Evolutionary conservation across 2,888 invertebrate genomes (phyloP).

Genomic region (Drosophila kanekoi): DNA sequence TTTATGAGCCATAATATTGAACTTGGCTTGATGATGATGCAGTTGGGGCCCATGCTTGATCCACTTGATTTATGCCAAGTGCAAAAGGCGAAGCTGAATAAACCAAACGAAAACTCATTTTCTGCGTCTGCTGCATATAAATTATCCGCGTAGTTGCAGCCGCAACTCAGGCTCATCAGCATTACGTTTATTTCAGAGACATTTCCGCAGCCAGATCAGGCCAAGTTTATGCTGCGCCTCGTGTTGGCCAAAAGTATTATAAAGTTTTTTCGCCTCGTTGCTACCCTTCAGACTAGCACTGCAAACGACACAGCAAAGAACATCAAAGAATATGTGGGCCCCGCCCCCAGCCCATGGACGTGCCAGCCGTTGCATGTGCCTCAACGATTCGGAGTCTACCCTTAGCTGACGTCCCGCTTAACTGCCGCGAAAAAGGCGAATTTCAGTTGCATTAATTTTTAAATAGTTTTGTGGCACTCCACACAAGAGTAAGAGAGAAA

Average conservation of each 20-base stretch:
- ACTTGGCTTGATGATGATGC: slow-evolving; percentile 25
- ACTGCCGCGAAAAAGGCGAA: slow-evolving; percentile 63
- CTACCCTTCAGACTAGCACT: slow-evolving; percentile 55
- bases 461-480: slow-evolving; percentile 56
- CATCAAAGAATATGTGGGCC: slow-evolving; percentile 22
- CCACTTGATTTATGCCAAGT: slow-evolving; percentile 17
- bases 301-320: slow-evolving; percentile 33
- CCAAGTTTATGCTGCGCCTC: slow-evolving; percentile 36
- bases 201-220: slow-evolving; percentile 27
- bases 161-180: slow-evolving; percentile 18
- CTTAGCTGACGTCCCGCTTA: slow-evolving; percentile 30
- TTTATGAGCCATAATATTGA: slow-evolving; percentile 32
- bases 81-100: background rate
- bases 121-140: slow-evolving; percentile 63
- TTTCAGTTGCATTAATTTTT: slow-evolving; percentile 70
- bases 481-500: background rate
- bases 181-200: slow-evolving; percentile 3
- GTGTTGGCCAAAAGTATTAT: slow-evolving; percentile 64
- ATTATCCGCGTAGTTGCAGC: slow-evolving; percentile 49
- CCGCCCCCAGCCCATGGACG: slow-evolving; percentile 20
- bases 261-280: slow-evolving; percentile 43
- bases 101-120: slow-evolving; percentile 41
- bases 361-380: slow-evolving; percentile 36
- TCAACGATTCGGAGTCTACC: slow-evolving; percentile 15
- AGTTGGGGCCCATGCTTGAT: slow-evolving; percentile 1